Base-by-base conservation (phyloP, 2,113 vertebrate species). In the Chroicocephalus ridibundus region DNA sequence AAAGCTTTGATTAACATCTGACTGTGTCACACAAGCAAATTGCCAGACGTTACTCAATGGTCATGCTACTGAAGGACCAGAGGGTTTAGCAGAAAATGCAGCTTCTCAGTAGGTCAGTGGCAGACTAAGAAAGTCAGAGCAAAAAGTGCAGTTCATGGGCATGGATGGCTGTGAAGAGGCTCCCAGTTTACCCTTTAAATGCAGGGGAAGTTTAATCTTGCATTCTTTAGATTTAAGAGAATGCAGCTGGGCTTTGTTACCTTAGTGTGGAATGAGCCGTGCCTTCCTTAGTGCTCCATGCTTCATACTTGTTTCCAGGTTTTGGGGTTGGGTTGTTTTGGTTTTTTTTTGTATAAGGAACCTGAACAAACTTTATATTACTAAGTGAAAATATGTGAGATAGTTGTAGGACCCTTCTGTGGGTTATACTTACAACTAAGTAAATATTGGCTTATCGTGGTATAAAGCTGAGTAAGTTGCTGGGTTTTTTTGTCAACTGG, bases 1-100 rank as follows among this genome's bases (percentile, higher is more conserved):
- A 94, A 82, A 42, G 93, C 86, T 93, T 94, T 95, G 93, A 90
- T 94, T 95, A 95, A 95, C 62, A 86, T 89, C 82, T 68, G 80
- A 78, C 88, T 93, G 34, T 93, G 83, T 84, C 94, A 93, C 74
- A 69, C 84, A 94, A 94, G 84, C 65, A 89, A 92, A 91, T 91
- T 96, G 52, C 92, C 80, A 94, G 93, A 57, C 49, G 15, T 76
- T 86, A 40, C 70, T 92, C 79, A 70, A 10, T 47, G 84, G 58
- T 81, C 5, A 8, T 29, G 61, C 71, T 76, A 71, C 68, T 1
- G 13, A 88, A 80, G 60, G 69, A 86, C 76, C 36, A 70, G 85
- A 79, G 72, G 65, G 88, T 91, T 95, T 95, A 93, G 77, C 55
- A 94, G 76, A 75, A 93, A 89, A 86, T 78, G 46, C 55, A 82